Evolutionary conservation across 2,888 invertebrate species (phyloP).

Genomic region (Heteromyza rotundicornis): DNA sequence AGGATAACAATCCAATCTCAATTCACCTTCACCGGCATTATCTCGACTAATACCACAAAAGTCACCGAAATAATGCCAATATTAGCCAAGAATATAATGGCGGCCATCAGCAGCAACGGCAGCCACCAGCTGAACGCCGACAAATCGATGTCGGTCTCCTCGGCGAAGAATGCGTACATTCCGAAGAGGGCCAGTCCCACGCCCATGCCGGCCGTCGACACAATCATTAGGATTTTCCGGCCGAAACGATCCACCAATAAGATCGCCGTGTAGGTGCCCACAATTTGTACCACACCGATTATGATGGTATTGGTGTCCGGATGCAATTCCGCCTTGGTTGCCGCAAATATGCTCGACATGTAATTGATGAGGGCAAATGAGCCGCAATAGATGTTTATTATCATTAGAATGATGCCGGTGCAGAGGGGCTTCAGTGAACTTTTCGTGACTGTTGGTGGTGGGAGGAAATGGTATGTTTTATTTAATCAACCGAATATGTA

Average conservation of each 20-base stretch:
- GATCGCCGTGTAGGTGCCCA: constrained; percentile 45
- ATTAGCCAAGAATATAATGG: constrained; percentile 48
- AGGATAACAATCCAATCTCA: not conserved
- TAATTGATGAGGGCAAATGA: constrained; percentile 50
- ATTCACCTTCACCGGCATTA: constrained; percentile 46
- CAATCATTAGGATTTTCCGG: constrained; percentile 41
- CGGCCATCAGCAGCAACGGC: constrained; percentile 46
- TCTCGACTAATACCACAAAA: constrained; percentile 50
- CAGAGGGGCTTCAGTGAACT: constrained; percentile 40
- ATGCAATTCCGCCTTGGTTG: constrained; percentile 43
- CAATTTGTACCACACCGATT: constrained; percentile 48
- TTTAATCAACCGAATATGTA: too few relatives aligned
- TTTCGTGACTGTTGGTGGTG: constrained; percentile 38
- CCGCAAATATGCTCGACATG: constrained; percentile 49
- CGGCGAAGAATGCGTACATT: constrained; percentile 41
- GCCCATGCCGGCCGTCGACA: constrained; percentile 42
- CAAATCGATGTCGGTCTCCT: constrained; percentile 36
- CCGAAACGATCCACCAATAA: constrained; percentile 49
- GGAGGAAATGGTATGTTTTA: not conserved
- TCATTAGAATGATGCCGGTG: constrained; percentile 41
- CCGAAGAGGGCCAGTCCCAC: constrained; percentile 46
- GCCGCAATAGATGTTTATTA: constrained; percentile 46
- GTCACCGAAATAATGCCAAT: constrained; percentile 49
- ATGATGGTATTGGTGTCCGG: constrained; percentile 53
- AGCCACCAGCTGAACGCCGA: constrained; percentile 38